Base-by-base conservation (phyloP, 2,797 vertebrate genomes). In the Lutjanus argentimaculatus region DNA sequence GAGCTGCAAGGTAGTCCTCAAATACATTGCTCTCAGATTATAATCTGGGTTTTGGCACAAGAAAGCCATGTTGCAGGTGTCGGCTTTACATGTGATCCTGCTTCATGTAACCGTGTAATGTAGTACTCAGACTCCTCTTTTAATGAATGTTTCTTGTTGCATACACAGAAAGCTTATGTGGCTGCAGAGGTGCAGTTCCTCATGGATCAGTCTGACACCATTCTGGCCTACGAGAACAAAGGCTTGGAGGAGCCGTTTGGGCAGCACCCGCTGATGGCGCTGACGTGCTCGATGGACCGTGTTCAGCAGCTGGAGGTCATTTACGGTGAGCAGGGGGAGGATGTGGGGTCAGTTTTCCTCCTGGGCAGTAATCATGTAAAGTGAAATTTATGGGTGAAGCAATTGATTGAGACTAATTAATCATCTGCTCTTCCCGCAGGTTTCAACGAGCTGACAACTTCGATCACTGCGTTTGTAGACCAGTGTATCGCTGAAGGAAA, bases 271-370 rank as follows among this genome's bases (percentile, higher is more conserved):
- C 91, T 99, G 67, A 96, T 97, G 96, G 95, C 97, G 9, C 96
- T 96, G 14, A 96, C 97, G 0, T 96, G 85, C 90, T 97, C 96
- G 16, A 96, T 99, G 96, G 91, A 96, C 88, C 96, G 93, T 56
- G 95, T 97, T n/a, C 97, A 97, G 89, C 98, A 99, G 92, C 97
- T 99, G 68, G 98, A 99, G 86, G 94, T 99, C 61, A 97, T 99
- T 83, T 98, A 97, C 64, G 96, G 98, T 99, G 95, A 97, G 90
- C 63, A 48, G 0, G 51, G 56, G 42, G 42, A 55, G 30, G 69
- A 64, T 16, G 46, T 2, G 36, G 21, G 49, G 79, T 69, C 65
- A 21, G 16, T 22, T 75, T 52, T 57, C 53, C 40, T 55, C 51
- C 14, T 7, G 17, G 46, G 70, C 48, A 56, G 55, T 64, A 66